Percentiles rank a stretch among this genome's conserved stretches.
phyloP scores from a whole-genome alignment of 2,888 invertebrate genomes.

The Cactoblastis cactorum region DNA sequence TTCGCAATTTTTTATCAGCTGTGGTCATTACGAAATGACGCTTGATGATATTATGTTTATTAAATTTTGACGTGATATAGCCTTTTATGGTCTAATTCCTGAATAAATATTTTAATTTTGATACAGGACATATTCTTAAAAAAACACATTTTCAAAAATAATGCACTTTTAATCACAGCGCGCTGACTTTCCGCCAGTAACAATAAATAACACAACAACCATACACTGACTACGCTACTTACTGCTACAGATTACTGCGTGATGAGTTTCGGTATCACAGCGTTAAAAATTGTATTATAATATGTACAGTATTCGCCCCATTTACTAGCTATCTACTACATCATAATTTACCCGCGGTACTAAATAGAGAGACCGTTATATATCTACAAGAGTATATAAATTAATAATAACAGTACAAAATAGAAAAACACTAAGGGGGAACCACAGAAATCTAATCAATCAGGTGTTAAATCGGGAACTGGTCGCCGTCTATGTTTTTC shows the following conservation, averaged over 20 bases:
- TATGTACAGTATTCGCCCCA: constrained; percentile 21
- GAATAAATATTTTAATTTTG: not conserved
- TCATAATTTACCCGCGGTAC: constrained; percentile 19
- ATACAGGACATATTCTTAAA: not conserved
- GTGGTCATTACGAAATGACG: no score
- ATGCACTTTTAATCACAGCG: constrained; percentile 71
- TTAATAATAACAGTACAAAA: constrained; percentile 5
- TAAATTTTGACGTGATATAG: not conserved
- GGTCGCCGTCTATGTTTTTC: no score
- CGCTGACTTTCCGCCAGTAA: constrained; percentile 46
- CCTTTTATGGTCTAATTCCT: not conserved
- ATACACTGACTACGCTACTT: constrained; percentile 47
- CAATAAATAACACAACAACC: constrained; percentile 63
- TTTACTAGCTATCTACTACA: constrained; percentile 14
- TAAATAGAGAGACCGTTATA: constrained; percentile 13
- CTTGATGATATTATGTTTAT: no score
- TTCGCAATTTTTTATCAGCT: no score
- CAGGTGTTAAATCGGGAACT: no score
- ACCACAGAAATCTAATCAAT: no score
- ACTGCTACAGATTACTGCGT: constrained; percentile 13
- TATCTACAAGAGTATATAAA: constrained; percentile 10
- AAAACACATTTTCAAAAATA: constrained; percentile 42
- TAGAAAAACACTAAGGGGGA: constrained; percentile 1
- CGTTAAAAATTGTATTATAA: constrained; percentile 10
- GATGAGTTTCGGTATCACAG: constrained; percentile 6